These are phyloP conservation scores for Alectoris magna DNA, from an alignment of 2,797 vertebrate species.

Conservation along the genomic window DNA sequence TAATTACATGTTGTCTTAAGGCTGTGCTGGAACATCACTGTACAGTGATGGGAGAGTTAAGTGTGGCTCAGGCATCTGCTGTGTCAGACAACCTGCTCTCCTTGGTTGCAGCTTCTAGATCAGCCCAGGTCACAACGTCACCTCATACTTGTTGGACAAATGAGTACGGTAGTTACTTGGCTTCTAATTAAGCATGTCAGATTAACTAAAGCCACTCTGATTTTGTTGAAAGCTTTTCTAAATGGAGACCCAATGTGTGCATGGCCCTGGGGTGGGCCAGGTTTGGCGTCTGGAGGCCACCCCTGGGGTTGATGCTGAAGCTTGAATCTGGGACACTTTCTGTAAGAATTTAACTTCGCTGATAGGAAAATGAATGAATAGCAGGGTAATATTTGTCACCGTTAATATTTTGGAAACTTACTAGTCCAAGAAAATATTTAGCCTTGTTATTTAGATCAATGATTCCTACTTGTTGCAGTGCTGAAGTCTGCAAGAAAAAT, in stretches of 20 bases:
- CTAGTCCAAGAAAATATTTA: not conserved
- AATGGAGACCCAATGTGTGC: not conserved
- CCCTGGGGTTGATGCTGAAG: accelerated
- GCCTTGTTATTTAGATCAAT: not conserved
- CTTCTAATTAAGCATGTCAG: not conserved
- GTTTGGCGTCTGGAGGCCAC: not conserved
- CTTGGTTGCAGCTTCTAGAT: not conserved
- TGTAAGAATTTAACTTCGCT: not conserved
- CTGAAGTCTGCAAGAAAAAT: not conserved
- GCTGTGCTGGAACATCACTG: accelerated
- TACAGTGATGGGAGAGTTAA: not conserved
- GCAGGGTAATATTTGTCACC: not conserved
- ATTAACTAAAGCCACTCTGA: accelerated
- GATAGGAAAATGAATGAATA: not conserved
- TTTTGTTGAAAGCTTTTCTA: not conserved
- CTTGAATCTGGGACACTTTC: not conserved
- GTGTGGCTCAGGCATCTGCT: not conserved
- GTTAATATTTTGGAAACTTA: not conserved
- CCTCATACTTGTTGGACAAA: not conserved
- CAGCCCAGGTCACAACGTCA: not conserved
- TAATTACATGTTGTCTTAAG: not conserved
- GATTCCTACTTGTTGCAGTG: not conserved
- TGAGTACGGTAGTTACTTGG: not conserved
- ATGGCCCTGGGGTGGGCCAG: not conserved
- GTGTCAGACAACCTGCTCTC: not conserved